Conservation (phyloP, 2,888 invertebrate species). For the Leptopterna dolabrata region DNA sequence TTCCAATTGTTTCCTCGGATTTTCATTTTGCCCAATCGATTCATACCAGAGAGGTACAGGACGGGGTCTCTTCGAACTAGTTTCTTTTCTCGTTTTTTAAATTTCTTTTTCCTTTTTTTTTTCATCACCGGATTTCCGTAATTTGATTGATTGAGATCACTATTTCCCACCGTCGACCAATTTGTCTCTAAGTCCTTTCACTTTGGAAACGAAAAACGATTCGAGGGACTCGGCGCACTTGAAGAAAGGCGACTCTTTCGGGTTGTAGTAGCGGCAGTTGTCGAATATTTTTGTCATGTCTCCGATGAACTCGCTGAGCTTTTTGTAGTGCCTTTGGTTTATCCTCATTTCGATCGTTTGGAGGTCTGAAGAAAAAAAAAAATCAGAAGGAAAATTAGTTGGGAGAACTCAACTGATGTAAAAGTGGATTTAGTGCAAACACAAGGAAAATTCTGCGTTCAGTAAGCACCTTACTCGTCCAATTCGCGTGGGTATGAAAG, state of each 20-base stretch:
- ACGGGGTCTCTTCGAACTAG: too few species aligned
- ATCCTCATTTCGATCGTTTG: conserved; percentile 91
- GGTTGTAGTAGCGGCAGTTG: conserved; percentile 98
- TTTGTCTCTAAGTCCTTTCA: conserved; percentile 87
- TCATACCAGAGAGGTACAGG: not conserved
- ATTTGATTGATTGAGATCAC: not conserved
- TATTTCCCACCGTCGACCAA: conserved; percentile 59
- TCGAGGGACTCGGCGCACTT: conserved; percentile 96
- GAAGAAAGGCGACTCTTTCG: conserved; percentile 94
- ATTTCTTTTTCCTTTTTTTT: too few species aligned
- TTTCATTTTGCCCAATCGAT: not conserved
- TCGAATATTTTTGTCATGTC: conserved; percentile 99
- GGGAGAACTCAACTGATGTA: not conserved
- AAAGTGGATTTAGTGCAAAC: not conserved
- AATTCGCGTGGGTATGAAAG: too few species aligned
- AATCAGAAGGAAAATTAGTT: not conserved
- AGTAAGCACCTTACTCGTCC: too few species aligned
- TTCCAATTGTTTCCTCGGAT: not conserved
- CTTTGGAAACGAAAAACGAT: conserved; percentile 94
- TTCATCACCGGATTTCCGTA: not conserved
- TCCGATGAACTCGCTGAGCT: conserved; percentile 93
- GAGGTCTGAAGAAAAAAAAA: conserved; percentile 76
- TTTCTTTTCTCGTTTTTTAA: not conserved
- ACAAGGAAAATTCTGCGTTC: too few species aligned
- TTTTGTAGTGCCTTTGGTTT: conserved; percentile 83